Base-by-base conservation (phyloP, 2,113 vertebrate genomes). In the Lasiurus cinereus region DNA sequence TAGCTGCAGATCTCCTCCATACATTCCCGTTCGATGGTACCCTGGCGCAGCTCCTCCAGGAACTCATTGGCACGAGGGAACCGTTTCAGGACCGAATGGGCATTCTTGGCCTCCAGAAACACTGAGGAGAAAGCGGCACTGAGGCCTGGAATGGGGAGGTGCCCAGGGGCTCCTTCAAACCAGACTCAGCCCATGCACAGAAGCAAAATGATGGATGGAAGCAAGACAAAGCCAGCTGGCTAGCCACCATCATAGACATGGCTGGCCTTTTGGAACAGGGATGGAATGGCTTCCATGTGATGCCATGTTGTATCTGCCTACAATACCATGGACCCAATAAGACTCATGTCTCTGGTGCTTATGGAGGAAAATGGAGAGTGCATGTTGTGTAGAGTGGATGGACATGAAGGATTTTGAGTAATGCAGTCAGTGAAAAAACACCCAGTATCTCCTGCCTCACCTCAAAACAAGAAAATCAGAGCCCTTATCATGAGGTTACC, bases 1-100 rank as follows among this genome's bases (percentile, higher is more conserved):
- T 99, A 99, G 97, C 99, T 99, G 98, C 99, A 99, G 98, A 98
- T 98, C 97, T 99, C 99, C 88, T 99, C 99, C 2, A 98, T 97
- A 96, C 99, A 99, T 97, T 99, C 99, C 2, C 98, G 97, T 97
- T 99, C 99, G 0, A 99, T 98, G 98, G 98, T 99, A 79, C 99
- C 99, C 95, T 98, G 99, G 19, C 98, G 98, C 48, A 99, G 96
- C 98, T 99, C 99, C 97, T 99, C 99, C 98, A 99, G 96, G 97
- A 99, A 99, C 76, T 98, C 97, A 10, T 99, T 99, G 96, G 99
- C 99, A 64, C 99, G 97, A 70, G 98, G 99, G 93, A 99, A 98
- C 22, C 99, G 98, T 94, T 98, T 99, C 97, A 99, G 98, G 82
- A 99, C 72, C 0, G 98, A 98, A 96, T 99, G 98, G 77, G 99